These are phyloP conservation scores for Unio pictorum DNA, from an alignment of 2,888 invertebrate species.

Conservation along the genomic window DNA sequence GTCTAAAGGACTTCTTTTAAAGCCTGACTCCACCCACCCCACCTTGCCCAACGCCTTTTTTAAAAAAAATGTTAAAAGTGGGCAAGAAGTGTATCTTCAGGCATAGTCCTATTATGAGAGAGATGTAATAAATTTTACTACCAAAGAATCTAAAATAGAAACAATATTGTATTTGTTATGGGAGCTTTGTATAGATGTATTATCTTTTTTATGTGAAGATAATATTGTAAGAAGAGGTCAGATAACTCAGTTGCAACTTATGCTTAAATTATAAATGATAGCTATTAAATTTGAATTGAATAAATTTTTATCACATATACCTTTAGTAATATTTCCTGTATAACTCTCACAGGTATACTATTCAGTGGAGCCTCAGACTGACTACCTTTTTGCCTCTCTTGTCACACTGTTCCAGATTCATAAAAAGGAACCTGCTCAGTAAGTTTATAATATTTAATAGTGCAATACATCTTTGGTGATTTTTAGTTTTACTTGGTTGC, in stretches of 20 bases:
- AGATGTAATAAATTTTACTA: too few relatives aligned
- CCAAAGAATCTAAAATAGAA: neutral
- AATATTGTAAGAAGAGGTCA: too few relatives aligned
- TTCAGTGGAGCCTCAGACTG: conserved; percentile 73
- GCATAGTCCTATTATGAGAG: too few relatives aligned
- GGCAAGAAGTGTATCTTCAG: neutral
- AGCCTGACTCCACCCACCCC: too few relatives aligned
- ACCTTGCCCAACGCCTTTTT: fast-evolving
- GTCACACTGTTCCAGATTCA: conserved; percentile 93
- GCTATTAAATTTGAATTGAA: neutral
- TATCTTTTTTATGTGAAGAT: too few relatives aligned
- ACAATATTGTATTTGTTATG: neutral
- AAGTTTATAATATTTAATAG: conserved; percentile 65
- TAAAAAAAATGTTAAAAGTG: too few relatives aligned
- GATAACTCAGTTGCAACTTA: too few relatives aligned
- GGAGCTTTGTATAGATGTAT: too few relatives aligned
- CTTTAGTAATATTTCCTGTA: neutral
- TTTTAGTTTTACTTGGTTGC: too few relatives aligned
- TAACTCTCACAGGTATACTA: conserved; percentile 64
- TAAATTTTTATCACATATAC: neutral
- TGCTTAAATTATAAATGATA: neutral
- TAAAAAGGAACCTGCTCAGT: conserved; percentile 85
- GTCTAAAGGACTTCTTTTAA: too few relatives aligned
- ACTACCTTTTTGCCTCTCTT: conserved; percentile 87
- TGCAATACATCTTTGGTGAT: too few relatives aligned